Conservation (phyloP, 2,888 invertebrate species). For the Escarpia spicata region DNA sequence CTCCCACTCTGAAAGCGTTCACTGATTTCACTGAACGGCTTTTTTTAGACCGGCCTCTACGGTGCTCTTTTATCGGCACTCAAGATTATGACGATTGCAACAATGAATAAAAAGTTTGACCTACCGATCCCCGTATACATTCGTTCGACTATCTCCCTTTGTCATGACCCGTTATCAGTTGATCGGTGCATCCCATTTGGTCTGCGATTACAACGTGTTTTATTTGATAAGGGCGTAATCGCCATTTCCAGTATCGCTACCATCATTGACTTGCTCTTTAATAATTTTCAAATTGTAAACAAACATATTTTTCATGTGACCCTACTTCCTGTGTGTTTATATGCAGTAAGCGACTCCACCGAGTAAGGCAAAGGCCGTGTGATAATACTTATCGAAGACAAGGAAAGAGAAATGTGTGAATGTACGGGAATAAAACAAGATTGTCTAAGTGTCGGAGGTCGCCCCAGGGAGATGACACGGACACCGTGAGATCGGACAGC, state of each 20-base stretch:
- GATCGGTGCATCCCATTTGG: background rate
- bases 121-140: background rate
- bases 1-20: background rate
- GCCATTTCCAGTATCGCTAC: background rate
- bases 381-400: background rate
- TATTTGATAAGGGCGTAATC: background rate
- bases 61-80: background rate
- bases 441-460: background rate
- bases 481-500: background rate
- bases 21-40: background rate
- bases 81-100: background rate
- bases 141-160: background rate
- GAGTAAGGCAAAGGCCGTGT: background rate
- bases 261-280: background rate
- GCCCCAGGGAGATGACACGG: background rate
- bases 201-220: background rate
- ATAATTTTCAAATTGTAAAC: background rate
- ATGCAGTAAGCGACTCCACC: background rate
- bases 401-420: background rate
- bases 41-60: background rate
- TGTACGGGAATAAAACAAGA: background rate
- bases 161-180: background rate
- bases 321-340: background rate
- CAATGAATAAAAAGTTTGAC: background rate
- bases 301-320: background rate